Evolutionary conservation across 1,140 invertebrate species (phyloP), one percentile per base, ranked within the genome.

Genomic region (Aporrectodea caliginosa): DNA sequence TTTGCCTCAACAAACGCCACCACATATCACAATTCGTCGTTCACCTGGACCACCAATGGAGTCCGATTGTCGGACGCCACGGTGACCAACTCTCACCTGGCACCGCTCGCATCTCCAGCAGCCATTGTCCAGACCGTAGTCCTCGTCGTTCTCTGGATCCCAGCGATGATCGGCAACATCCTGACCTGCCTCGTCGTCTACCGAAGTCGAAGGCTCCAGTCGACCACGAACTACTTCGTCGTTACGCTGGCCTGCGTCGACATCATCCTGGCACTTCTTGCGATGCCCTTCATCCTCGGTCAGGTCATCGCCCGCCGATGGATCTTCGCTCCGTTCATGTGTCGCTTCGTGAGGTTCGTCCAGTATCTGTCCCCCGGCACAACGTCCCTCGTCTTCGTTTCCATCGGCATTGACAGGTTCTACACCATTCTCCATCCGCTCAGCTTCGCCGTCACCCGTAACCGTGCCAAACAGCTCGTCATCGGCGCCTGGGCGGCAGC

Each of bases 201-300:
- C 77, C 77, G 84, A 16, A 85, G 84, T 70, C 77, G 85, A 2
- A 80, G 85, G 16, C 81, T 86, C n/a, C 85, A 86, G 78, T 85
- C 84, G 33, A 86, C 85, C 12, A 86, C 85, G 16, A 86, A 86
- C 80, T 86, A 83, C 73, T 86, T 86, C 79, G 83, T 86, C n/a
- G 80, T 84, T 0, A 81, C 83, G 0, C 69, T 86, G 6, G 84
- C 85, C 22, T 35, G 75, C 14, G 72, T 83, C 12, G 85, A 86
- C 77, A 34, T 86, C 2, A 14, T 79, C 6, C 69, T 84, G 31
- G 72, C 81, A 1, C 12, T 83, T 2, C 12, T 82, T 1, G 77
- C 75, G 14, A 77, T 84, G 81, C 85, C 85, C 0, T 83, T 84
- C 35, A 72, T 84, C 0, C 76, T 82, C 1, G 82, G 80, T 1